Evolutionary conservation across 2,888 invertebrate species (phyloP), one percentile per base, ranked within the genome.

Genomic region (Thalpophila matura): DNA sequence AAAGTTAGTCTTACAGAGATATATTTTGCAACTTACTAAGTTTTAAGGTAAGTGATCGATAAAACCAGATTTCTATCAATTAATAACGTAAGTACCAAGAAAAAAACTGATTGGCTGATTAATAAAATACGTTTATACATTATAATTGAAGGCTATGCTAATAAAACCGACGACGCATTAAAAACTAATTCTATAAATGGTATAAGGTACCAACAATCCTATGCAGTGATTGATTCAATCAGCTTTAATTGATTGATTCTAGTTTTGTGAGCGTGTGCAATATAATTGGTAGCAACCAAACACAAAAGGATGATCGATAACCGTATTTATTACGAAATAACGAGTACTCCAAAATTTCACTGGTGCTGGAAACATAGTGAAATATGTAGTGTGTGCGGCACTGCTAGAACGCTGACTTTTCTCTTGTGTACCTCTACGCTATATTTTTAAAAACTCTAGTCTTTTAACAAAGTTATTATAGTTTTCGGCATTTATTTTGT

Each of bases 281-380:
- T 62, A 60, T 74, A 67, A 74, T 70, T 62, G 56, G 57, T 75
- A 63, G 63, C 47, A 62, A 42, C 71, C 40, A 57, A 31, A 46
- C 43, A 62, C 65, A 74, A 70, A 74, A 71, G 56, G 55, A 62
- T 80, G 76, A 71, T 76, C 64, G 61, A 65, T 77, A 75, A 69
- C 73, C 51, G 61, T 70, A 73, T 68, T 56, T 72, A 68, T 61
- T 68, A 72, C 54, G 72, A 73, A 77, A 80, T 83, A 85, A 86
- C 81, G 75, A 87, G 81, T 71, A 70, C 77, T 81, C 83, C 82
- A 79, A 72, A 80, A 81, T 83, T 75, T 69, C 6, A 56, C 54
- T 57, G 29, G 14, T 5, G 1, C 1, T 69, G 76, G 3, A 82
- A 84, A 87, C 71, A 85, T 64, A 88, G 71, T 78, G 64, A 1